Base-by-base conservation (phyloP, 1,140 invertebrate genomes). In the Holcopasites calliopsidis region DNA sequence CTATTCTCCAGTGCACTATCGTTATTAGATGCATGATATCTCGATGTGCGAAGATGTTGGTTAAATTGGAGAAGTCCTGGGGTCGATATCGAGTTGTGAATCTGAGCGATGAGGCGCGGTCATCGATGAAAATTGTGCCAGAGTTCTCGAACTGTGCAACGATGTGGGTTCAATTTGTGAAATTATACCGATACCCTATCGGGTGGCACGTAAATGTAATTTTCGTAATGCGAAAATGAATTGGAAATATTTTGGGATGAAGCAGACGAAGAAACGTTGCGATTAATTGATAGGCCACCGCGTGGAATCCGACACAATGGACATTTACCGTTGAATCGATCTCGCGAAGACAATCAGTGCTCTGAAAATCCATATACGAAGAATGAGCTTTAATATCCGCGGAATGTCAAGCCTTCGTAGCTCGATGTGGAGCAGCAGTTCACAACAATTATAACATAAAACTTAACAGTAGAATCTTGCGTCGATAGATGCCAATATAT, bases 1-100 rank as follows among this genome's bases (percentile, higher is more conserved):
- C 16, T 16, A 11, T 11, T n/a, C 18, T 35, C 28, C 3, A 16
- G 64, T 47, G 64, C 64, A 75, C 69, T 75, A 75, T 23, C 64
- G 18, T 75, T 75, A 75, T 75, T 75, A 49, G 7, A 58, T 75
- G 40, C 49, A 58, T 57, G 47, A 58, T 68, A 68, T 75, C 23
- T 75, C 50, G 64, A 73, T 42, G 23, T 33, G 35, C 44, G 21
- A 71, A 61, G 44, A 40, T 61, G 23, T 47, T 47, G 66, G 54
- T 47, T 58, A 47, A 47, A 69, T 69, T 57, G 66, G n/a, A 52
- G 42, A 26, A 50, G 18, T 16, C 11, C 8, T 3, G 8, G 35
- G 23, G n/a, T 10, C 13, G 42, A 13, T 54, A 35, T 3, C 11
- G 44, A n/a, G 44, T 47, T 13, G 44, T 47, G 44, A n/a, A 18